phyloP scores from a whole-genome alignment of 1,140 invertebrate genomes.

The Scaptomyza montana region DNA sequence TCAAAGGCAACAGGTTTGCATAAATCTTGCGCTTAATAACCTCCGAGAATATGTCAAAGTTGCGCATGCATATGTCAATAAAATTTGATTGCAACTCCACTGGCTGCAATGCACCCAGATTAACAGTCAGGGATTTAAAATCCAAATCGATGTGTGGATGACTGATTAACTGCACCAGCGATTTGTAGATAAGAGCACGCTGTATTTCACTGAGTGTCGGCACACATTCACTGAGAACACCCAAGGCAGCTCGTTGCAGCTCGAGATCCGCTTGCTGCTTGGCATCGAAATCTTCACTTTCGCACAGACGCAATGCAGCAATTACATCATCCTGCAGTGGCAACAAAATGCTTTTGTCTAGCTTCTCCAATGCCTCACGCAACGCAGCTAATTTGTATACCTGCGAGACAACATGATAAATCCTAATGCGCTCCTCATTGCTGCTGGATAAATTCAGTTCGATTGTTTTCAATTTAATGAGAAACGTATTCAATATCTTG shows the following conservation, averaged over 20 bases:
- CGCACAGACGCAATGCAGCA: conserved; percentile 48
- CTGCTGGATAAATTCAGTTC: conserved; percentile 1
- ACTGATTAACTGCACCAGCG: conserved; percentile 63
- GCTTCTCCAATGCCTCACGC: conserved; percentile 35
- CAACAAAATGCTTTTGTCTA: conserved; percentile 44
- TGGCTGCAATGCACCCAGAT: conserved; percentile 65
- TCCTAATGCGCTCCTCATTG: conserved; percentile 63
- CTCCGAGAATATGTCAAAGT: conserved; percentile 68
- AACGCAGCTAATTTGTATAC: conserved; percentile 59
- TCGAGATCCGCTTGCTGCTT: conserved; percentile 55
- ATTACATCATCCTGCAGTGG: conserved; percentile 68
- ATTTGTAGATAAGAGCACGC: conserved; percentile 71
- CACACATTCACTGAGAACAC: conserved; percentile 60
- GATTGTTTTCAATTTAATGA: conserved; percentile 55
- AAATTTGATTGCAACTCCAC: conserved; percentile 74
- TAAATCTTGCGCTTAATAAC: conserved; percentile 75
- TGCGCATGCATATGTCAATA: conserved; percentile 65
- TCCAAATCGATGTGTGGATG: conserved; percentile 70
- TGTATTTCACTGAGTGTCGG: conserved; percentile 65
- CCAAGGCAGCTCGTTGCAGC: conserved; percentile 61
- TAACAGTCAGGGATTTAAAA: conserved; percentile 55
- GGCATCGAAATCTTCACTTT: conserved; percentile 46
- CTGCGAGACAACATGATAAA: conserved; percentile 67
- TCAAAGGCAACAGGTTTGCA: conserved; percentile 60
- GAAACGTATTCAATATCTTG: conserved; percentile 73